Conservation (phyloP, 2,797 vertebrate species). For the Phylloscopus collybita region DNA sequence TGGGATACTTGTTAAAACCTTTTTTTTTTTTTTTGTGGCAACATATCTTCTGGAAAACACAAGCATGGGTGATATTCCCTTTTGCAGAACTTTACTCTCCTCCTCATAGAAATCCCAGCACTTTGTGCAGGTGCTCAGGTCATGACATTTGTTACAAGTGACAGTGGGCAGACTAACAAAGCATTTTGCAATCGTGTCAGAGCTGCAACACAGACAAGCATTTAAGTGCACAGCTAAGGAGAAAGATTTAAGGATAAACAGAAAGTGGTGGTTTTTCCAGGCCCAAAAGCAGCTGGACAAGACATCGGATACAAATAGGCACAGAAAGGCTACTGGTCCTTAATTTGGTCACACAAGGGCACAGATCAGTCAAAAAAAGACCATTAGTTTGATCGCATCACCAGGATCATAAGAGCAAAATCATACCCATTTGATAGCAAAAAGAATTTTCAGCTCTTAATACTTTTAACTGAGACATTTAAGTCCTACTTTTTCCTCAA, state of each 20-base stretch:
- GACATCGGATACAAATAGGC: not conserved
- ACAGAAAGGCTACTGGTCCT: not conserved
- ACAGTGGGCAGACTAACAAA: not conserved
- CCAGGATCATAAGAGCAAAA: not conserved
- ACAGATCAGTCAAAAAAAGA: fast-evolving
- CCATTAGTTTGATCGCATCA: not conserved
- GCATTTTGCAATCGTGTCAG: not conserved
- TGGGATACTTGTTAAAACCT: not conserved
- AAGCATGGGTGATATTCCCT: not conserved
- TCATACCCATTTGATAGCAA: not conserved
- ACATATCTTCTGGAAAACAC: not conserved
- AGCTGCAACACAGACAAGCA: not conserved
- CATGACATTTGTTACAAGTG: not conserved
- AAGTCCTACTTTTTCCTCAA: not conserved
- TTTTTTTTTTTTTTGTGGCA: not conserved
- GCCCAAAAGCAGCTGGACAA: not conserved
- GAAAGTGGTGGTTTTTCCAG: not conserved
- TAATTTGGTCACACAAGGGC: not conserved
- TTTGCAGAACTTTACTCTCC: not conserved
- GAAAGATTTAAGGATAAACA: not conserved
- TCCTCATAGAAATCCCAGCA: not conserved
- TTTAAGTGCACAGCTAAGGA: not conserved
- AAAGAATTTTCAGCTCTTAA: not conserved
- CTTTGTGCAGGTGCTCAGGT: not conserved
- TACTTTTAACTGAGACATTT: not conserved